These are phyloP conservation scores for Thecophora atra DNA, from an alignment of 2,888 invertebrate genomes.

Conservation along the genomic window DNA sequence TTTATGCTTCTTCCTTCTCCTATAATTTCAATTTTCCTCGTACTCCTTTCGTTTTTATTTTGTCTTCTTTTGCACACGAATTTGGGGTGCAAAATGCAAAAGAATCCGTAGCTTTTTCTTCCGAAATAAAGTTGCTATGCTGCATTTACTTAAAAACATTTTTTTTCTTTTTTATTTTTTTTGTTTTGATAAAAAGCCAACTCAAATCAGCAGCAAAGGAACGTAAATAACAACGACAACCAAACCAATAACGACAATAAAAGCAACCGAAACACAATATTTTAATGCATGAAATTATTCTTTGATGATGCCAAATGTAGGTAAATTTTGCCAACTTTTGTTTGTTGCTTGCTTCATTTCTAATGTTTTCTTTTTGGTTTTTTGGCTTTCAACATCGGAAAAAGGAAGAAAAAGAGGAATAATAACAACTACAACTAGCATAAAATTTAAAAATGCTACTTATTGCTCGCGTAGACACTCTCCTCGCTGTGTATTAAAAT, in stretches of 20 bases:
- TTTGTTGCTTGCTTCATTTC: background rate
- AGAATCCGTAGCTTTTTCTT: background rate
- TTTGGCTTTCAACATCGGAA: background rate
- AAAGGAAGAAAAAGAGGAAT: background rate
- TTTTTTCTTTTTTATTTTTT: too few species aligned
- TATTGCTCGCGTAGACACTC: conserved; percentile 32
- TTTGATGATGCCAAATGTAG: conserved; percentile 20
- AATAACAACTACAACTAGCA: background rate
- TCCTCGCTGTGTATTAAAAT: conserved; percentile 31
- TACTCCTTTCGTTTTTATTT: background rate
- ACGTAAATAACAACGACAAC: too few species aligned
- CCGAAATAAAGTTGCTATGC: conserved; percentile 8
- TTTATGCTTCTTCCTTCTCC: background rate
- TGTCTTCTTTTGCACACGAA: background rate
- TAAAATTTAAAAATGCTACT: conserved; percentile 28
- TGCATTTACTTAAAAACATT: too few species aligned
- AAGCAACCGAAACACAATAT: background rate
- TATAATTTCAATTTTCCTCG: too few species aligned
- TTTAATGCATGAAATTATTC: conserved; percentile 4
- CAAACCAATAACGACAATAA: too few species aligned
- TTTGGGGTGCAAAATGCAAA: conserved; percentile 20
- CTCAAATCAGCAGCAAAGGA: too few species aligned
- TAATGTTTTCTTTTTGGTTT: background rate
- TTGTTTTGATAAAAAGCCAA: too few species aligned
- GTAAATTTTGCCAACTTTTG: background rate